Evolutionary conservation across 2,797 vertebrate species (phyloP), one percentile per base, ranked within the genome.

Genomic region (Lates japonicus): DNA sequence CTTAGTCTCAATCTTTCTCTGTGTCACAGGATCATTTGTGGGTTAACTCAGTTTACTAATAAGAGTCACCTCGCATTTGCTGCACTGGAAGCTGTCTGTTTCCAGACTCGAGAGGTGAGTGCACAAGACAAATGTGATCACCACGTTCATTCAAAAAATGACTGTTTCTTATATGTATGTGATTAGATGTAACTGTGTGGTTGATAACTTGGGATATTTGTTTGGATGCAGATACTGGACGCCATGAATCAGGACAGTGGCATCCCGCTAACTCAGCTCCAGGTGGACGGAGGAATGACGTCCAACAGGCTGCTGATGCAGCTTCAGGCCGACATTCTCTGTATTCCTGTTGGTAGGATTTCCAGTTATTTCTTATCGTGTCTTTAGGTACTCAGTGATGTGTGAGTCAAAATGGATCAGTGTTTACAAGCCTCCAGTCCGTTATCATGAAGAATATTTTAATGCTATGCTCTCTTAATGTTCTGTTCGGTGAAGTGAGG

Each of bases 201-300:
- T 12, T 41, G 12, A 39, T 70, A 7, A 25, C 12, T 5, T 8
- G 0, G 4, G 5, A 0, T 20, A 0, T 76, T 9, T 37, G 2
- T 41, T 19, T 44, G 76, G 11, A 66, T 88, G 77, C 85, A 99
- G 98, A 97, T 99, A 84, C 90, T 99, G 87, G 98, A 99, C 71
- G 97, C 98, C 65, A 98, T 99, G 95, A 99, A 99, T 88, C 96
- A 97, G 46, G 98, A 99, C 94, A 97, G 96, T 80, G 98, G 98
- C 44, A 97, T 99, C 88, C 97, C 97, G 41, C 96, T 99, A 12
- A 96, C 88, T 41, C 97, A 97, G 88, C 94, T 99, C 72, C 97
- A 99, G 90, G 98, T 99, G 62, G 98, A 99, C 0, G 98, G 98
- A 90, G 98, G 98, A 73, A 99, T 99, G 98, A 99, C 98, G 5